Evolutionary conservation across 92 coral and sea anemone genomes (phyloP).

Genomic region (Galaxea fascicularis): DNA sequence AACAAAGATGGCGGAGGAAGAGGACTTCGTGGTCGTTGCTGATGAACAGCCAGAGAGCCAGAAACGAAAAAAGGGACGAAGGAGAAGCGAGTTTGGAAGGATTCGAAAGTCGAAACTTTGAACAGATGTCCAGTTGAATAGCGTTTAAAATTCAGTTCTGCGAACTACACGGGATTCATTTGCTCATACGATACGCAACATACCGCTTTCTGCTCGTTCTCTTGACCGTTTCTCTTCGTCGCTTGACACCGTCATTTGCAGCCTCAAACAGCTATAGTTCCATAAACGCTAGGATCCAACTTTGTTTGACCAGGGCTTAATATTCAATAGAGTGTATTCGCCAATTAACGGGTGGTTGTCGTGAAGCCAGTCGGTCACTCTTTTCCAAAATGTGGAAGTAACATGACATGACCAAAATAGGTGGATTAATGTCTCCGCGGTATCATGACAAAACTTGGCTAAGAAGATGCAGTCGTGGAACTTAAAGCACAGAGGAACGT

Average conservation of each 20-base stretch:
- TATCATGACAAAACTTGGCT: not conserved
- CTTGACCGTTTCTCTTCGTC: too few relatives aligned
- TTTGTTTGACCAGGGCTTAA: too few relatives aligned
- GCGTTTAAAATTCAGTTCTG: too few relatives aligned
- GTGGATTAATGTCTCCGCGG: too few relatives aligned
- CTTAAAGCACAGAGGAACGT: not conserved
- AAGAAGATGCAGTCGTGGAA: not conserved
- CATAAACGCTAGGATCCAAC: too few relatives aligned
- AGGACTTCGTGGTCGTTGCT: conserved; percentile 4
- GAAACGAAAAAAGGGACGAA: not conserved
- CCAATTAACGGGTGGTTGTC: not conserved
- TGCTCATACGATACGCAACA: too few relatives aligned
- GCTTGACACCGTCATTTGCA: too few relatives aligned
- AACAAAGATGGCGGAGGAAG: conserved; percentile 6
- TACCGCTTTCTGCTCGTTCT: too few relatives aligned
- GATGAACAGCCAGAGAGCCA: conserved; percentile 1
- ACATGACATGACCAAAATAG: too few relatives aligned
- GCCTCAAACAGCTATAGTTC: too few relatives aligned
- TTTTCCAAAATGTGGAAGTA: not conserved
- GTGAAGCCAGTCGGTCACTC: not conserved
- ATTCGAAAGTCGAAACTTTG: not conserved
- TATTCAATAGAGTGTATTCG: not conserved
- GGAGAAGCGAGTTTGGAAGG: not conserved
- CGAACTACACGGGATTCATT: too few relatives aligned
- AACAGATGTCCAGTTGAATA: not conserved